These are phyloP conservation scores for Teleogryllus occipitalis DNA, from an alignment of 1,140 invertebrate species.

Conservation along the genomic window DNA sequence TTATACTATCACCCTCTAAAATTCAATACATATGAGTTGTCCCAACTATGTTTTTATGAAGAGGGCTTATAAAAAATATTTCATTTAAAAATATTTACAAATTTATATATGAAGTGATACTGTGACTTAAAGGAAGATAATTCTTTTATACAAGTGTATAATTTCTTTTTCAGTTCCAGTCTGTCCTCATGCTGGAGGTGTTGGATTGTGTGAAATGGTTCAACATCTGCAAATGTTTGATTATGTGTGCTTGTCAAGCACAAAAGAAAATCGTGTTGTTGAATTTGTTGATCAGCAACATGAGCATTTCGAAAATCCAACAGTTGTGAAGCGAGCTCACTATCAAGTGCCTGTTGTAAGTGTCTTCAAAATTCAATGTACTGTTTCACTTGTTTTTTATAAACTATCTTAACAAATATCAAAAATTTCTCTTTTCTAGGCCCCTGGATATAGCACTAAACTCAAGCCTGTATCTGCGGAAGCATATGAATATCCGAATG, in stretches of 20 bases:
- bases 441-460: slow-evolving; percentile 69
- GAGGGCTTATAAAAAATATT: no score
- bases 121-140: neutral
- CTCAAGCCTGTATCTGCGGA: slow-evolving; percentile 56
- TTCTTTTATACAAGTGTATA: neutral
- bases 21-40: no score
- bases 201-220: slow-evolving; percentile 87
- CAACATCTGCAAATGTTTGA: slow-evolving; percentile 89
- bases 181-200: slow-evolving; percentile 86
- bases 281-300: slow-evolving; percentile 87
- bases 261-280: slow-evolving; percentile 60
- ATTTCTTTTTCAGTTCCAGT: slow-evolving; percentile 63
- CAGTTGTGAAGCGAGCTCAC: slow-evolving; percentile 53
- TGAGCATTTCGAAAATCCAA: slow-evolving; percentile 72
- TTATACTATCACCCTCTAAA: no score
- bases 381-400: neutral
- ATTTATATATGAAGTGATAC: neutral
- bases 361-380: neutral
- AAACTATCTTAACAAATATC: no score
- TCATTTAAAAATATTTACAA: neutral
- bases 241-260: slow-evolving; percentile 62
- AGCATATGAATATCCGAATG: slow-evolving; percentile 65
- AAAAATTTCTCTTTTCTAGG: slow-evolving; percentile 36
- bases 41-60: no score
- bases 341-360: slow-evolving; percentile 65